Evolutionary conservation across 2,113 vertebrate genomes (phyloP), one percentile per base, ranked within the genome.

Genomic region (Morone saxatilis): DNA sequence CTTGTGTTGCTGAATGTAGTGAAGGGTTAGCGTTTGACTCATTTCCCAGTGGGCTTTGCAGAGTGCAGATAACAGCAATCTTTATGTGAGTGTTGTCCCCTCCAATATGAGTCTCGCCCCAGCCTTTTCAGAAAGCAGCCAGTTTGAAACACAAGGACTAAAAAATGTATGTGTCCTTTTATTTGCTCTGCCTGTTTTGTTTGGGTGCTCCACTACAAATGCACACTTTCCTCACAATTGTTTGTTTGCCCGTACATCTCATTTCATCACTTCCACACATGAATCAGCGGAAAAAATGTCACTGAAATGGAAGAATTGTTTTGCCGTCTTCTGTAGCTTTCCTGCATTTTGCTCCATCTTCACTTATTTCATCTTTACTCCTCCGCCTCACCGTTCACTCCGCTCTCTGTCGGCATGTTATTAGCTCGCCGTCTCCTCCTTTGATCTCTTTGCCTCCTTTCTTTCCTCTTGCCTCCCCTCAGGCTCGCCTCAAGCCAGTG

Each of bases 401-500:
- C 50, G n/a, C 43, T 45, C 43, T 47, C 57, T 48, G 25, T n/a
- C 0, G 22, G 19, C 6, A 17, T 19, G 9, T 63, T 25, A 31
- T 75, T 53, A 50, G 74, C 78, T 78, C 86, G 8, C 48, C 31
- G 14, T 63, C 73, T 96, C 95, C 91, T 68, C 92, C 94, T 47
- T 67, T 84, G 65, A 85, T 71, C 65, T 65, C 17, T 60, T 36
- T 16, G 12, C n/a, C 50, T 59, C 36, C 51, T 68, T 25, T 73
- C 67, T 71, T 51, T 76, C 48, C 59, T 59, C 71, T 56, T 22
- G 0, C 47, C 74, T 61, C 38, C 73, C 62, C 20, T 77, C 82
- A 93, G 98, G 98, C 73, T 95, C 96, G 2, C 98, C 98, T 76
- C 96, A 97, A 0, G 97, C 98, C 76, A 99, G 97, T 0, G 98